Evolutionary conservation across 2,113 vertebrate species (phyloP).

Genomic region (Campylorhamphus procurvoides): DNA sequence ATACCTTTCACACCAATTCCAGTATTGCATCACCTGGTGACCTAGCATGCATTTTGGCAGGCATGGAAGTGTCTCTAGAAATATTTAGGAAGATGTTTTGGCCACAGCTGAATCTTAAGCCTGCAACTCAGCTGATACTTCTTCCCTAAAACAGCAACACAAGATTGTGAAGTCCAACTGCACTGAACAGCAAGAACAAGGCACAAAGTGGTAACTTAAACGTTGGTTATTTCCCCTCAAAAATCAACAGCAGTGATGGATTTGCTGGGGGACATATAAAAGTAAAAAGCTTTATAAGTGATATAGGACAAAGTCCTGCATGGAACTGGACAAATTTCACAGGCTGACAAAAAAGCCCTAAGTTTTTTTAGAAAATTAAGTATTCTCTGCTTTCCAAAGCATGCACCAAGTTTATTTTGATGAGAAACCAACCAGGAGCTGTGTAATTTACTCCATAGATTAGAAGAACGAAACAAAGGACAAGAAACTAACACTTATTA

Average conservation of each 20-base stretch:
- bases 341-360: background rate
- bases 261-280: background rate
- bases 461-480: background rate
- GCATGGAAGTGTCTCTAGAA: background rate
- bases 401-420: background rate
- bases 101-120: background rate
- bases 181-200: background rate
- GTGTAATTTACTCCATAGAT: background rate
- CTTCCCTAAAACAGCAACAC: background rate
- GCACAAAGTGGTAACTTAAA: background rate
- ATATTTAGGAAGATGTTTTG: background rate
- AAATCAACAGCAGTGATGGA: background rate
- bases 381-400: background rate
- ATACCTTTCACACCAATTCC: background rate
- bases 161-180: background rate
- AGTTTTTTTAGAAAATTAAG: background rate
- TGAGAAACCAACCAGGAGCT: background rate
- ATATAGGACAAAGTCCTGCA: background rate
- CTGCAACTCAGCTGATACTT: fast-evolving
- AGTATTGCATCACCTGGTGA: background rate
- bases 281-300: background rate
- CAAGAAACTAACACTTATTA: background rate
- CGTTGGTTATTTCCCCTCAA: background rate
- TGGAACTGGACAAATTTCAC: background rate
- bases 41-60: background rate